Evolutionary conservation across 2,888 invertebrate species (phyloP).

Genomic region (Drosophila anceps): DNA sequence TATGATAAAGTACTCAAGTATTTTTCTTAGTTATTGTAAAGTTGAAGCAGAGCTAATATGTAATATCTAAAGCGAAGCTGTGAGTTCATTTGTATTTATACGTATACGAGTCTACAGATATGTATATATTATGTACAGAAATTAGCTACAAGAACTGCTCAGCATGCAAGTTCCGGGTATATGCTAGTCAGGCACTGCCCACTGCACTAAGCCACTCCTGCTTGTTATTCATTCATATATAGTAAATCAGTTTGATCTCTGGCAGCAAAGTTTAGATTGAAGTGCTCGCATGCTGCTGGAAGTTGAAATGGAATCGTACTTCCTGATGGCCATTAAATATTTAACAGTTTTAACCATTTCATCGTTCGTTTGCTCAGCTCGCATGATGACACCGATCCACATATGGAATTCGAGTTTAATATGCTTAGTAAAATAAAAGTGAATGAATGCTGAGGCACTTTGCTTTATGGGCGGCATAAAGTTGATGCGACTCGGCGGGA

Average conservation of each 20-base stretch:
- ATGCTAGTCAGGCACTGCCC: background rate
- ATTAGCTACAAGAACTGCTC: background rate
- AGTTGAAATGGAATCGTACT: background rate
- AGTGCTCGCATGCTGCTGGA: too few species aligned
- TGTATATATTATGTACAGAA: too few species aligned
- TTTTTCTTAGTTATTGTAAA: too few species aligned
- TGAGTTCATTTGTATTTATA: background rate
- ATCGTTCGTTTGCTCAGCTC: background rate
- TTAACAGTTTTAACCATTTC: constrained; percentile 22
- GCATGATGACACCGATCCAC: constrained; percentile 15
- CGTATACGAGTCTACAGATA: too few species aligned
- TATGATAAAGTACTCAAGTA: too few species aligned
- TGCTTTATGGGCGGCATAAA: constrained; percentile 55
- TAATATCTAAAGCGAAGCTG: too few species aligned
- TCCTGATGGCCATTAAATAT: constrained; percentile 39
- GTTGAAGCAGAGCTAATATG: too few species aligned
- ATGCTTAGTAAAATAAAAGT: constrained; percentile 56
- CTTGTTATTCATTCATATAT: background rate
- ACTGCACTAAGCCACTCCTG: background rate
- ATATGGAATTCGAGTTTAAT: constrained; percentile 44
- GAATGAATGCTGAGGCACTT: constrained; percentile 49
- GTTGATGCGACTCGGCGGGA: constrained; percentile 36
- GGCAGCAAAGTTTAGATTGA: background rate
- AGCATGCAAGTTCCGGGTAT: background rate
- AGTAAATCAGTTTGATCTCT: background rate